A percentile compares a stretch with the other conserved stretches of the same genome.
Evolutionary conservation across 1,140 invertebrate genomes (phyloP).

Genomic region (Leptonema lineaticorne): DNA sequence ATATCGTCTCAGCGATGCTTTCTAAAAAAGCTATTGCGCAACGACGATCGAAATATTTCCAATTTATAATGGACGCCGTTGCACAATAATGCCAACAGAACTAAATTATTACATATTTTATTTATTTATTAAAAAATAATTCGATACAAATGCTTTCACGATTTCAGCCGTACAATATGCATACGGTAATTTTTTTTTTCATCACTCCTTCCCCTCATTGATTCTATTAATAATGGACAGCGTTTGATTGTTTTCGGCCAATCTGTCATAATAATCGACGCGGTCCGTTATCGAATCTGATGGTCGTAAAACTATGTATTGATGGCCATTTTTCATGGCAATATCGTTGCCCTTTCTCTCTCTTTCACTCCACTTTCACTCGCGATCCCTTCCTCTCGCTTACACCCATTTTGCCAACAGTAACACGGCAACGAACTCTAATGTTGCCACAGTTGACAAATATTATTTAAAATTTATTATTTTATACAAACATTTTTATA

Average conservation of each 20-base stretch:
- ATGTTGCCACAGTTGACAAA: constrained; percentile 9
- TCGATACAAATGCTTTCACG: no score
- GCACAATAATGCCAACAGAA: neutral
- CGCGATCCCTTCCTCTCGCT: constrained; percentile 4
- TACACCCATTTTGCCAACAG: constrained; percentile 3
- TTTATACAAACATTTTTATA: no score
- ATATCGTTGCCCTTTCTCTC: neutral
- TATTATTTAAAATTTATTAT: no score
- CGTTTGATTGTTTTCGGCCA: constrained; percentile 7
- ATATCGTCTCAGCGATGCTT: neutral
- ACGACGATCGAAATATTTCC: constrained; percentile 6
- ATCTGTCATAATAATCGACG: neutral
- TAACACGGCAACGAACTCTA: constrained; percentile 4
- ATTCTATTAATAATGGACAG: no score
- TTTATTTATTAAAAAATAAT: no score
- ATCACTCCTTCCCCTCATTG: no score
- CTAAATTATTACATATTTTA: constrained; percentile 3
- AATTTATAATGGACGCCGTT: neutral
- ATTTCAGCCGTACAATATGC: no score
- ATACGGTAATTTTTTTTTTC: no score
- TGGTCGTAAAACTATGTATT: constrained; percentile 12
- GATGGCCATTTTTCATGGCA: constrained; percentile 16
- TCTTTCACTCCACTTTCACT: constrained; percentile 11
- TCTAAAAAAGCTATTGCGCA: neutral
- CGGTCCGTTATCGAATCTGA: constrained; percentile 14